Percentiles rank a stretch among this genome's conserved stretches.
phyloP scores from a whole-genome alignment of 2,888 invertebrate genomes.

The Melinopterus prodromus region DNA sequence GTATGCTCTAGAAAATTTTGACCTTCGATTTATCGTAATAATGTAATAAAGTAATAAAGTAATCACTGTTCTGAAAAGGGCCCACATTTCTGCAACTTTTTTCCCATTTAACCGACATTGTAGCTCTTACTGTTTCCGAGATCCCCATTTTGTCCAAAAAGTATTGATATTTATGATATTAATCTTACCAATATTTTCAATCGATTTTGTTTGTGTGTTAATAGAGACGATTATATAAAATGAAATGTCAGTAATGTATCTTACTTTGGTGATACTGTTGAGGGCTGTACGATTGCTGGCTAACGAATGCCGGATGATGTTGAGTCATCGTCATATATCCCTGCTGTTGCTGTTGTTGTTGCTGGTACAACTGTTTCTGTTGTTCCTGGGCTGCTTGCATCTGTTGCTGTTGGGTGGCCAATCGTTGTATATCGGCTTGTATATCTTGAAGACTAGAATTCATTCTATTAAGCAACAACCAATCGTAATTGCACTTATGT shows the following conservation, averaged over 20 bases:
- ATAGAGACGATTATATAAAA: not conserved
- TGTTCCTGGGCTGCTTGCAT: conserved; percentile 72
- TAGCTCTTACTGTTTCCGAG: too few species aligned
- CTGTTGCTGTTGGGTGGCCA: conserved; percentile 84
- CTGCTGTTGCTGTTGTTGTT: conserved; percentile 53
- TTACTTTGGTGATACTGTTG: conserved; percentile 64
- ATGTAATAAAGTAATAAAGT: too few species aligned
- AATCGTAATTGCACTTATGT: conserved; percentile 42
- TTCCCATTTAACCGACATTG: too few species aligned
- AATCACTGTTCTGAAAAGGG: too few species aligned
- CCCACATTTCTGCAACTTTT: too few species aligned
- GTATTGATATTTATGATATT: too few species aligned
- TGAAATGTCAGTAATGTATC: not conserved
- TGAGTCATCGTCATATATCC: conserved; percentile 39
- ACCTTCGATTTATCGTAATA: too few species aligned
- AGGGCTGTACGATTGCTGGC: conserved; percentile 58
- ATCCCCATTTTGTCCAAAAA: too few species aligned
- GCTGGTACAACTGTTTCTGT: conserved; percentile 62
- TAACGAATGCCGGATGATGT: conserved; percentile 49
- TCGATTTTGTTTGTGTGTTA: too few species aligned
- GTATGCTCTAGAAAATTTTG: too few species aligned
- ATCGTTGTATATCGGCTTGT: conserved; percentile 91
- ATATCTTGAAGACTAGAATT: conserved; percentile 94
- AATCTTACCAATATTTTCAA: too few species aligned
- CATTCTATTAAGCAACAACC: conserved; percentile 68